phyloP scores from a whole-genome alignment of 2,888 invertebrate genomes.

The Azorinus chamasolen region DNA sequence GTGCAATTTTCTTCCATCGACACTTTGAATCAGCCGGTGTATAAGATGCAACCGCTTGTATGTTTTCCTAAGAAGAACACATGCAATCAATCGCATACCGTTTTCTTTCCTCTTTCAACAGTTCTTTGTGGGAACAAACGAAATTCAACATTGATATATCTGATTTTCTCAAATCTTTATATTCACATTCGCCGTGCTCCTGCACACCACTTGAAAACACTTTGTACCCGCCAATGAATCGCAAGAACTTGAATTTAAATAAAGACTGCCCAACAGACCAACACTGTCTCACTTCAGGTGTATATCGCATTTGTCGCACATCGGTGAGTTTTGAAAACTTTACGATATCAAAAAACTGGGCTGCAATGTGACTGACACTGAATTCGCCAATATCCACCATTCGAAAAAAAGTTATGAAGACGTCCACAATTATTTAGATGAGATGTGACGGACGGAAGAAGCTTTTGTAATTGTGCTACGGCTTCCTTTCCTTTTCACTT shows the following conservation, averaged over 20 bases:
- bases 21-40: not conserved
- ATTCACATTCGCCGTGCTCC: not conserved
- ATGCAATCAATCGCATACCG: not conserved
- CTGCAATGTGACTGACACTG: not conserved
- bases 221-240: slow-evolving; percentile 16
- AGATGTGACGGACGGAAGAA: slow-evolving; percentile 1
- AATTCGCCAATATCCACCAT: not conserved
- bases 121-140: not conserved
- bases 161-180: slow-evolving; percentile 1
- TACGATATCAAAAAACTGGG: slow-evolving; percentile 11
- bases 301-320: slow-evolving; percentile 2
- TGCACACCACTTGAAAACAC: too few relatives aligned
- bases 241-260: slow-evolving; percentile 5
- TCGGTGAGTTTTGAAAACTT: not conserved
- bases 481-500: not conserved
- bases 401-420: not conserved
- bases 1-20: not conserved
- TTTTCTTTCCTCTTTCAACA: slow-evolving; percentile 7
- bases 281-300: slow-evolving; percentile 3
- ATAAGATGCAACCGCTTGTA: not conserved
- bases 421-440: slow-evolving; percentile 1
- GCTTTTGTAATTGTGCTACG: not conserved
- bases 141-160: slow-evolving; percentile 8
- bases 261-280: slow-evolving; percentile 8
- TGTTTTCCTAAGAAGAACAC: not conserved